Base-by-base conservation (phyloP, 2,113 vertebrate genomes). In the Turdus rufiventris region DNA sequence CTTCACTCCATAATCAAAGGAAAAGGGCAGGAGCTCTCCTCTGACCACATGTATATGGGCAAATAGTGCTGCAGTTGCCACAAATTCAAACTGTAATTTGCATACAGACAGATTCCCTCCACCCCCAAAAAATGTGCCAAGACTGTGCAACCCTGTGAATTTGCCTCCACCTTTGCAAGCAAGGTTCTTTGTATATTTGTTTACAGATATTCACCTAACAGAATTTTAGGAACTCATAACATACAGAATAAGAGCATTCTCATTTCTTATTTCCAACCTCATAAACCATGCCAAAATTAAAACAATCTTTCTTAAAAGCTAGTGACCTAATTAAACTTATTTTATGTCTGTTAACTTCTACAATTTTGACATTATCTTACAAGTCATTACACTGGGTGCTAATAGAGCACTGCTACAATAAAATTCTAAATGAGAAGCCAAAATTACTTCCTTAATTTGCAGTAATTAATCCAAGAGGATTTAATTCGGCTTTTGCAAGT, bases 381-480 rank as follows among this genome's bases (percentile, higher is more conserved):
- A 70, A 58, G 61, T 81, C 47, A 80, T 95, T 95, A 88, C n/a
- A 53, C 14, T 29, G 24, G n/a, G 24, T 51, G 24, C 34, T 88
- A 85, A 85, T 34, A 80, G 61, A 87, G 66, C 43, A 84, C 58
- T 91, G 58, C 82, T 70, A 66, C 63, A 89, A 74, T 36, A 81
- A n/a, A 63, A 82, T 47, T 76, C 66, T 79, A 88, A 91, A 95
- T 57, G 74, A 94, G 81, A 54, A 93, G 58, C 7, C 56, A 85
- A 95, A 96, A 92, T 31, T 5, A 73, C 67, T 61, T 87, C 51
- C 63, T 80, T 53, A 56, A 71, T 93, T 83, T 95, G 71, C 34
- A 91, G 28, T 74, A 96, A 95, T 92, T 94, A 93, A 85, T 72
- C 81, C 78, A 92, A 89, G 65, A 95, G 71, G 78, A 71, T 82